Evolutionary conservation across 2,797 vertebrate genomes (phyloP), one percentile per base, ranked within the genome.

Genomic region (Intellagama lesueurii): DNA sequence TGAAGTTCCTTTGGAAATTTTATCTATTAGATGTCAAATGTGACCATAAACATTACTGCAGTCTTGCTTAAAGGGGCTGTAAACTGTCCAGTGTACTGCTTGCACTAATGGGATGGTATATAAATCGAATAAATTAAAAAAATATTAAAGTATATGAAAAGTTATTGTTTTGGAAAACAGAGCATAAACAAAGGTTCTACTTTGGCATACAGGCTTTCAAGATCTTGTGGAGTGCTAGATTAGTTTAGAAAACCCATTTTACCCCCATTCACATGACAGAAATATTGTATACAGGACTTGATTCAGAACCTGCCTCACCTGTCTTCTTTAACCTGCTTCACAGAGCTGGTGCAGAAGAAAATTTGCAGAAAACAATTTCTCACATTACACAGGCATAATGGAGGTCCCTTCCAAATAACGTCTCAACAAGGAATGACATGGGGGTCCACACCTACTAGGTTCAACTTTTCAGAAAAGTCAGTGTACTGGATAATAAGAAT

Each of bases 401-500:
- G 24, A 5, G 60, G 32, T 49, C 47, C 47, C 77, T 17, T 16
- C 28, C 60, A 35, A n/a, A 16, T 47, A 47, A 14, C 17, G 26
- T 69, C 14, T 26, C 40, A 83, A 83, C 64, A 44, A 64, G 60
- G 19, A 64, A 64, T 64, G 60, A 64, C 60, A 64, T 64, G 60
- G 60, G 60, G 16, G 60, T 64, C 60, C 19, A 64, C 19, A 64
- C 52, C 52, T 56, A 24, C 60, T 64, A 64, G 16, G 60, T 64
- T 64, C 60, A 64, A 64, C 19, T 64, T 17, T 64, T 64, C 60
- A 64, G 60, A 64, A 64, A 64, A 64, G 16, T 64, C 60, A 64
- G 60, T 64, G 60, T 64, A 64, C 17, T 75, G 87, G 68, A 66
- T 85, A 68, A 88, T 19, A 44, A 90, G 90, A 79, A 32, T 76